Conservation (phyloP, 2,888 invertebrate species). For the Lasioglossum vierecki region DNA sequence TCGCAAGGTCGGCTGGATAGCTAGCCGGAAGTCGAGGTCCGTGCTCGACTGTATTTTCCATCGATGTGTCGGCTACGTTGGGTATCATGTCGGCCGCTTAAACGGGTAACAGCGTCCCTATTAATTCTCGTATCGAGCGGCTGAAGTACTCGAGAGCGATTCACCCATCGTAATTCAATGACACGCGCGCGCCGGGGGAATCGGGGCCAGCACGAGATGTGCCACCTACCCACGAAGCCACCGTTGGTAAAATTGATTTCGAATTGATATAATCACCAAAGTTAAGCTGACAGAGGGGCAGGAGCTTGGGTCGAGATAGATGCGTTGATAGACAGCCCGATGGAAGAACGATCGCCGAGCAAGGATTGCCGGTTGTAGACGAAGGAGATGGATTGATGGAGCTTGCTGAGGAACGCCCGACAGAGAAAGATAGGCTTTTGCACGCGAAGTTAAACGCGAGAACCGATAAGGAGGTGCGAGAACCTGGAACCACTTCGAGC, state of each 20-base stretch:
- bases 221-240: slow-evolving; percentile 47
- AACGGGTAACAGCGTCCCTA: slow-evolving; percentile 69
- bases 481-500: slow-evolving; percentile 44
- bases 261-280: slow-evolving; percentile 72
- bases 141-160: slow-evolving; percentile 70
- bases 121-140: slow-evolving; percentile 73
- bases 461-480: slow-evolving; percentile 43
- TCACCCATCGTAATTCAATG: slow-evolving; percentile 74
- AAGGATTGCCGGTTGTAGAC: slow-evolving; percentile 14
- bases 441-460: slow-evolving; percentile 35
- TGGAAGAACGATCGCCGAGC: slow-evolving; percentile 9
- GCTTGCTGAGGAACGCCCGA: neutral
- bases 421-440: neutral
- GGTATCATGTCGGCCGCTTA: slow-evolving; percentile 71
- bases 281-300: slow-evolving; percentile 59
- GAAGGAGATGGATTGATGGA: slow-evolving; percentile 26
- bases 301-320: slow-evolving; percentile 11
- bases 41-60: slow-evolving; percentile 52
- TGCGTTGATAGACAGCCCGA: slow-evolving; percentile 16
- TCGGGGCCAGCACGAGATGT: slow-evolving; percentile 4
- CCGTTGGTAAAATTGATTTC: slow-evolving; percentile 75
- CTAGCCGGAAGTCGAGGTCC: slow-evolving; percentile 29
- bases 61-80: slow-evolving; percentile 57
- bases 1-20: neutral
- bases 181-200: slow-evolving; percentile 52